Evolutionary conservation across 1,140 invertebrate genomes (phyloP).

Genomic region (Zophobas atratus): DNA sequence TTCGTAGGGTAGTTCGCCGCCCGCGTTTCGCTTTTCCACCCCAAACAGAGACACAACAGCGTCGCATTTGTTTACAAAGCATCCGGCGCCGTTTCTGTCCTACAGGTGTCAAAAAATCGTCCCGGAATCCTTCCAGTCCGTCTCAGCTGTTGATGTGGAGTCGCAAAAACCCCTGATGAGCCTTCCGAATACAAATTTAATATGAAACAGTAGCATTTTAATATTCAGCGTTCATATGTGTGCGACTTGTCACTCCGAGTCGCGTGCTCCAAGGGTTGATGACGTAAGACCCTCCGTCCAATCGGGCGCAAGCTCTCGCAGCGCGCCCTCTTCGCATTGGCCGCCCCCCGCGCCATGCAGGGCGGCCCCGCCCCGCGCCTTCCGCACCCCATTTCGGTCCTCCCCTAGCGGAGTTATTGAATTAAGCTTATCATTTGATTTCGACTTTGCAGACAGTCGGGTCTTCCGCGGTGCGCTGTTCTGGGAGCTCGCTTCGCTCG

Average conservation of each 20-base stretch:
- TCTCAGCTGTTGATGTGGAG: constrained; percentile 59
- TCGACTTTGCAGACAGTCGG: constrained; percentile 76
- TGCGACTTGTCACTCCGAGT: constrained; percentile 58
- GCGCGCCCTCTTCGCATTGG: constrained; percentile 58
- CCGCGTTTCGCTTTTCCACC: neutral
- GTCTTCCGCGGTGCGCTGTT: constrained; percentile 56
- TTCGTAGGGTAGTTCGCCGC: neutral
- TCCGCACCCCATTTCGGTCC: constrained; percentile 60
- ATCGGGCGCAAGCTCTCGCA: constrained; percentile 47
- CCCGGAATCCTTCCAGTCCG: constrained; percentile 52
- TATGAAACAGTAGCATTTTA: constrained; percentile 62
- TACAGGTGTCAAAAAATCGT: constrained; percentile 56
- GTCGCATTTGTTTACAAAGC: constrained; percentile 20
- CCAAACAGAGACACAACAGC: neutral
- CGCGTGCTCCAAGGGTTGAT: constrained; percentile 59
- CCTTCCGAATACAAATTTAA: constrained; percentile 64
- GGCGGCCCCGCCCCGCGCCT: constrained; percentile 54
- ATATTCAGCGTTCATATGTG: constrained; percentile 60
- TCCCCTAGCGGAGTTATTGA: constrained; percentile 73
- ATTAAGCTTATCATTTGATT: constrained; percentile 85
- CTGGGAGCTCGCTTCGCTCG: constrained; percentile 53
- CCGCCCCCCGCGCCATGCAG: constrained; percentile 55
- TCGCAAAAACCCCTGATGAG: constrained; percentile 59
- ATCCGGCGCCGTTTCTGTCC: constrained; percentile 3
- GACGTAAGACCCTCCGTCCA: constrained; percentile 62